Base-by-base conservation (phyloP, 2,113 vertebrate genomes). In the Reinhardtius hippoglossoides region DNA sequence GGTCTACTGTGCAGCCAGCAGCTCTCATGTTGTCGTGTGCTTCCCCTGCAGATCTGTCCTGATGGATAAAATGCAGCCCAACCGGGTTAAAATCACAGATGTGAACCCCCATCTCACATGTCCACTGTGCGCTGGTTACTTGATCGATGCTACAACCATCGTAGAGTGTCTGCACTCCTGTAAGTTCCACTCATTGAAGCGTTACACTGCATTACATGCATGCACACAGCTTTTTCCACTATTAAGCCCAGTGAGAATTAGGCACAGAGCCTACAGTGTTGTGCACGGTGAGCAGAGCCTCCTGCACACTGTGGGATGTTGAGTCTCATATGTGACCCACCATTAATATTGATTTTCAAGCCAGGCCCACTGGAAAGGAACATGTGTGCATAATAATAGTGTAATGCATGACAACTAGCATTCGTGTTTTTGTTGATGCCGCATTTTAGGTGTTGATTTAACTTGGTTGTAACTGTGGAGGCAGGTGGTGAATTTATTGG, bases 161-260 rank as follows among this genome's bases (percentile, higher is more conserved):
- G 96, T 97, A 81, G 97, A 98, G 93, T 98, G 97, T 35, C 92
- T 98, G 91, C 97, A 98, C 93, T 97, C 97, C 79, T 98, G 97
- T 98, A 94, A 96, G 97, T 94, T 3, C 50, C 40, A 9, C 65
- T 40, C 54, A 48, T 3, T 31, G 56, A 42, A 21, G n/a, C 71
- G 35, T 65, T 2, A 24, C 48, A 37, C 5, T 50, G 5, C 18
- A 50, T 52, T 18, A 12, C 74, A 76, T 67, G 78, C 71, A 55
- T 23, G 71, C 52, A 67, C 20, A 18, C 0, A 40, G n/a, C 4
- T 24, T n/a, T 67, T 14, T 46, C 6, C 16, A 2, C 8, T 18
- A 1, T 50, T 31, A 23, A 44, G 48, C n/a, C 20, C 18, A 12
- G 5, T 3, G 10, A 48, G 26, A 42, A 31, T 44, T 52, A 9